Evolutionary conservation across 2,797 vertebrate species (phyloP).

Genomic region (Centroberyx gerrardi): DNA sequence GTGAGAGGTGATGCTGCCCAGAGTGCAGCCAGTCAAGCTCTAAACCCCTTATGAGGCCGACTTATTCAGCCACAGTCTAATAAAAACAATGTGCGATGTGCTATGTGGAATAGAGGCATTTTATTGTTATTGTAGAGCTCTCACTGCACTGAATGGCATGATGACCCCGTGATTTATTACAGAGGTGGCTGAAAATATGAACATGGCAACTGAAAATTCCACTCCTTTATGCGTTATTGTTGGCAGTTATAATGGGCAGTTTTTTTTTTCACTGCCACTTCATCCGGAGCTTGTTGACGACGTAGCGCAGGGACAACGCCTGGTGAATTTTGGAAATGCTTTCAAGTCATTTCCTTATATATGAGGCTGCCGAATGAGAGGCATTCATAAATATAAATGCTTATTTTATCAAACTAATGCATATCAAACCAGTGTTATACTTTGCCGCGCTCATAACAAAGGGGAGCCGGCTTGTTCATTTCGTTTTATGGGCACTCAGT

Average conservation of each 20-base stretch:
- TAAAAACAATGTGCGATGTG: slow-evolving; percentile 52
- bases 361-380: slow-evolving; percentile 46
- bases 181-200: slow-evolving; percentile 50
- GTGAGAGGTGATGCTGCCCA: neutral
- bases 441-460: slow-evolving; percentile 65
- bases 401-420: slow-evolving; percentile 80
- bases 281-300: slow-evolving; percentile 45
- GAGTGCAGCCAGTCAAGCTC: neutral
- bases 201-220: slow-evolving; percentile 39
- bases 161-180: slow-evolving; percentile 74
- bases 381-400: slow-evolving; percentile 79
- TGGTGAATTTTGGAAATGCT: slow-evolving; percentile 43
- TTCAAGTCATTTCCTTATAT: slow-evolving; percentile 66
- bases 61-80: slow-evolving; percentile 14
- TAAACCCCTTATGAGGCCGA: neutral
- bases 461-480: slow-evolving; percentile 64
- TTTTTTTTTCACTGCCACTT: slow-evolving; percentile 51
- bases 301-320: slow-evolving; percentile 9
- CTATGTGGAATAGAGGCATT: slow-evolving; percentile 9
- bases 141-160: slow-evolving; percentile 12
- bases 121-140: slow-evolving; percentile 45
- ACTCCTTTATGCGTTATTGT: no score
- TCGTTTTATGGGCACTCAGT: slow-evolving; percentile 73
- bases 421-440: slow-evolving; percentile 69
- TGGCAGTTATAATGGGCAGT: no score